These are phyloP conservation scores for Melipona beecheii DNA, from an alignment of 2,888 invertebrate species.

Conservation along the genomic window DNA sequence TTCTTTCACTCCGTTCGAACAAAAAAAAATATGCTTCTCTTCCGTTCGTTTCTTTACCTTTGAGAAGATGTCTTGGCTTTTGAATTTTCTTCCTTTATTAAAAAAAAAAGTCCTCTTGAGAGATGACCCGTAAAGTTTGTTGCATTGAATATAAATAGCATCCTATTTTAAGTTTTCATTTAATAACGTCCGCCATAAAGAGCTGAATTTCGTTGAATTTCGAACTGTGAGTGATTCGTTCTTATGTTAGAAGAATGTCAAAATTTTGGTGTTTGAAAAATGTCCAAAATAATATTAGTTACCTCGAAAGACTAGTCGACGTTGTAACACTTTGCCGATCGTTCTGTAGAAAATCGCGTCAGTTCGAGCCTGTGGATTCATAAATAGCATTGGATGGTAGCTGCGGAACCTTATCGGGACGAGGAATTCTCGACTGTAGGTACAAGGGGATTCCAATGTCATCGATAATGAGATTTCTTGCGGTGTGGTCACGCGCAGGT, in stretches of 20 bases:
- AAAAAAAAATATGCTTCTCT: background rate
- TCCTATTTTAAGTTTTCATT: background rate
- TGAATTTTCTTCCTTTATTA: background rate
- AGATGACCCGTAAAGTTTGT: background rate
- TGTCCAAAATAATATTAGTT: background rate
- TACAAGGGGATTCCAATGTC: constrained; percentile 21
- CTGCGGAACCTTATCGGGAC: background rate
- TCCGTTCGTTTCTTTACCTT: background rate
- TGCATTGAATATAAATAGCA: too few species aligned
- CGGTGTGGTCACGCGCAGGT: constrained; percentile 2
- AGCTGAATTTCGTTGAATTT: background rate
- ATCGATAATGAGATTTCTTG: constrained; percentile 30
- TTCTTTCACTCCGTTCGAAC: too few species aligned
- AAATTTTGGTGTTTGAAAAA: background rate
- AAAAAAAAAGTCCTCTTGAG: background rate
- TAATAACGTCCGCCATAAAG: background rate
- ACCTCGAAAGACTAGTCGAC: background rate
- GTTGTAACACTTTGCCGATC: background rate
- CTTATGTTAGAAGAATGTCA: background rate
- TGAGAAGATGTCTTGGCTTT: background rate
- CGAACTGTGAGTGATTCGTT: background rate
- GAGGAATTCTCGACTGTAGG: background rate
- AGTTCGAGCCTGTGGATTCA: background rate
- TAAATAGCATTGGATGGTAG: background rate
- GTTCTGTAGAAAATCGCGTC: background rate